Evolutionary conservation across 2,797 vertebrate genomes (phyloP).

Genomic region (Busarellus nigricollis): DNA sequence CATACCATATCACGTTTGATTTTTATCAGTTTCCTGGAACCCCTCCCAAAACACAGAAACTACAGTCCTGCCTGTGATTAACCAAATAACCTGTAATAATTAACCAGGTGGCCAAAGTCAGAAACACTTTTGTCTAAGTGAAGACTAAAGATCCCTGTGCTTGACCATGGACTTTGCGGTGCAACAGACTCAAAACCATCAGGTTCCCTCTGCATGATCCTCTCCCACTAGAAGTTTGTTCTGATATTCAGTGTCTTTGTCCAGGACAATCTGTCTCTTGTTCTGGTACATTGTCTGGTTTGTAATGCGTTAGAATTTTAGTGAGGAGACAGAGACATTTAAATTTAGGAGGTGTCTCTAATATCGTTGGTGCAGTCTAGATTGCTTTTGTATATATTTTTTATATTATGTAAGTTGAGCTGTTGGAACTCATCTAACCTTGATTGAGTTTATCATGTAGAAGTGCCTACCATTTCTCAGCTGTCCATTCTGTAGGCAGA

Average conservation of each 20-base stretch:
- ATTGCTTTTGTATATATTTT: neutral
- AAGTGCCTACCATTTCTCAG: neutral
- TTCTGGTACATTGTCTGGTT: neutral
- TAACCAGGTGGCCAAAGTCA: neutral
- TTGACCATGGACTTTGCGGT: neutral
- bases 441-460: fast-evolving
- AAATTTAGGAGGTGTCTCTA: neutral
- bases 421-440: neutral
- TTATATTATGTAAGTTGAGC: neutral
- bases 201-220: neutral
- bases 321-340: neutral
- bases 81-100: neutral
- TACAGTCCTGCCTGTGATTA: neutral
- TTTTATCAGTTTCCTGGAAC: neutral
- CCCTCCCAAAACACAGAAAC: neutral
- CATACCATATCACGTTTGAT: fast-evolving
- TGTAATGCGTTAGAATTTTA: neutral
- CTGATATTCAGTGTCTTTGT: too few relatives aligned
- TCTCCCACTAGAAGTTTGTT: neutral
- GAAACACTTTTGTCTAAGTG: neutral
- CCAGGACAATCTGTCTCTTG: neutral
- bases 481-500: neutral
- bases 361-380: neutral
- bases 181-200: neutral
- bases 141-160: neutral